Evolutionary conservation across 2,113 vertebrate species (phyloP).

Genomic region (Illadopsis cleaveri): DNA sequence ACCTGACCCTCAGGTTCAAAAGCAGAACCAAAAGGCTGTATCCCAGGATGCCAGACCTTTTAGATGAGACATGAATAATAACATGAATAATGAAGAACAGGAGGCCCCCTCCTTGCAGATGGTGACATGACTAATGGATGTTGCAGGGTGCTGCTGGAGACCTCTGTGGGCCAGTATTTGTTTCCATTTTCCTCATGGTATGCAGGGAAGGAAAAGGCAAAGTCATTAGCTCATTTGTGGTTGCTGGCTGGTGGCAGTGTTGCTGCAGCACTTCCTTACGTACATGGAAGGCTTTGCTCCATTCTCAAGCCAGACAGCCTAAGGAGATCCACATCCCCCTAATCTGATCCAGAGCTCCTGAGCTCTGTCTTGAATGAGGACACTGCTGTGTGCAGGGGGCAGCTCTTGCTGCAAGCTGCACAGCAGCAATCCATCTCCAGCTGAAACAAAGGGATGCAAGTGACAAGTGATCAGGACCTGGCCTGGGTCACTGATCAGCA

Average conservation of each 20-base stretch:
- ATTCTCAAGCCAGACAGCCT: neutral
- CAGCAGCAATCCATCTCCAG: constrained; percentile 38
- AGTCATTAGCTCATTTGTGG: neutral
- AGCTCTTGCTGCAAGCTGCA: neutral
- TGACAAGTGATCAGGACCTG: constrained; percentile 56
- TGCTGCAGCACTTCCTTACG: neutral
- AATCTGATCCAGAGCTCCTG: neutral
- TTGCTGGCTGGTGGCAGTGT: neutral
- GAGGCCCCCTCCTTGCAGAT: neutral
- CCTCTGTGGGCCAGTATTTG: neutral
- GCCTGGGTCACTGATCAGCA: constrained; percentile 55
- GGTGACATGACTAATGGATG: neutral
- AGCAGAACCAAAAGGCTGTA: neutral
- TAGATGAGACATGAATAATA: too few species aligned
- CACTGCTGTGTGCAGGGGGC: neutral
- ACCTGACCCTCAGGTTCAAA: neutral
- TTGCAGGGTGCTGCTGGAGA: neutral
- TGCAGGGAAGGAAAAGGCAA: neutral
- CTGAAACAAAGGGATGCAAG: constrained; percentile 27
- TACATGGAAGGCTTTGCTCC: neutral
- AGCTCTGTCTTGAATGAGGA: neutral
- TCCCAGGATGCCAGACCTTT: neutral
- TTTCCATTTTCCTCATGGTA: neutral
- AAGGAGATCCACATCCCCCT: neutral
- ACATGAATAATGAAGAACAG: neutral